Evolutionary conservation across 1,140 invertebrate genomes (phyloP), one percentile per base, ranked within the genome.

Genomic region (Hetaerina americana): DNA sequence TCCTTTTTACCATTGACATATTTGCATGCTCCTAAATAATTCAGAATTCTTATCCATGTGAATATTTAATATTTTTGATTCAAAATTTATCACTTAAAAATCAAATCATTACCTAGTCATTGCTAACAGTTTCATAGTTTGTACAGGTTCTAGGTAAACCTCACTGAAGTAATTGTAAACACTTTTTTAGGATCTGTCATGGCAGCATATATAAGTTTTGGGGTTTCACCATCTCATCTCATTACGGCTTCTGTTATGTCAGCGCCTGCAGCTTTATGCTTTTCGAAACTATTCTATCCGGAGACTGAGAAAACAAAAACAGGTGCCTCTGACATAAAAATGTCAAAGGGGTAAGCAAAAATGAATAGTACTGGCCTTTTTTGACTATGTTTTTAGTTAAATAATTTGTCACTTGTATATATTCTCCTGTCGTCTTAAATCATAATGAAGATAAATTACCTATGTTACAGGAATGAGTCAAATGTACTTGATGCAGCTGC

Each of bases 221-320:
- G 95, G 1, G 94, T 96, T 5, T 86, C 91, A 73, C 86, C 93
- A 0, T 85, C 88, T 0, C 89, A 93, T 80, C 80, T 94, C 24
- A 87, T 99, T 68, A 94, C 94, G 0, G 94, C 96, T 0, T 94
- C 92, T 66, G 88, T 98, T 0, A 98, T 99, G 96, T 93, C 94
- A 0, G 96, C 96, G 0, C 95, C 96, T 0, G 93, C 93, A 26
- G 90, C 95, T 0, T 81, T 99, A 5, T 92, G 91, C 76, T 91
- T 88, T 72, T 87, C 94, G 0, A 99, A 99, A 81, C 81, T 99
- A 5, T 86, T 96, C 75, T 92, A 93, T 82, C 96, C 96, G 0
- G 96, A 98, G 84, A 92, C 88, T 0, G 88, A 92, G 77, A 82
- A 88, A 70, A 89, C 90, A 2, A 81, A 86, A 73, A 92, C 93